A percentile compares a stretch with the other conserved stretches of the same genome.
Evolutionary conservation across 37 sponge, comb jelly and placozoan genomes (phyloP).

Genomic region (Bolinopsis microptera): DNA sequence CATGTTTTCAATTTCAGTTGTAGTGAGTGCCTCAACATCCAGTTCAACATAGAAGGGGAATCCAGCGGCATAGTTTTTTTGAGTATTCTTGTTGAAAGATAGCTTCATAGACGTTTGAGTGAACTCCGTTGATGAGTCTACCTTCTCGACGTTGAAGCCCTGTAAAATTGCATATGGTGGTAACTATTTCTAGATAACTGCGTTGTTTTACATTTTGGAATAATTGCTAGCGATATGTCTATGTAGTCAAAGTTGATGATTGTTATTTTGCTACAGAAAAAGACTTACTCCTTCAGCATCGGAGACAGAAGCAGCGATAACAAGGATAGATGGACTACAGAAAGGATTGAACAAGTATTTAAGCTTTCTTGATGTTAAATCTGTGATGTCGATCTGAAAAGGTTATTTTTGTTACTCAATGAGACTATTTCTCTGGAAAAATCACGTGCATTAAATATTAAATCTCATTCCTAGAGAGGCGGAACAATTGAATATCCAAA

Average conservation of each 20-base stretch:
- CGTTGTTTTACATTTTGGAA: too few species aligned
- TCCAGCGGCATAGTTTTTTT: slow-evolving; percentile 7
- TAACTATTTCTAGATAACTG: too few species aligned
- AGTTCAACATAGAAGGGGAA: slow-evolving; percentile 63
- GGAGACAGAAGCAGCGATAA: slow-evolving; percentile 8
- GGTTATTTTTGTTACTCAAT: background rate
- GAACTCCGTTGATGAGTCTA: slow-evolving; percentile 33
- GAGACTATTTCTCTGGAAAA: too few species aligned
- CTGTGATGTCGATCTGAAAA: slow-evolving; percentile 15
- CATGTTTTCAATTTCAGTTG: background rate
- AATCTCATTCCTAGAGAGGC: too few species aligned
- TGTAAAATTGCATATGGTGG: too few species aligned
- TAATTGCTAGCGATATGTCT: too few species aligned
- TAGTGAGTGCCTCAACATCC: slow-evolving; percentile 24
- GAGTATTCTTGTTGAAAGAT: slow-evolving; percentile 15
- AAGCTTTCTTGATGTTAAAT: background rate
- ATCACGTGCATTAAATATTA: too few species aligned
- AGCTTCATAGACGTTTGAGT: slow-evolving; percentile 1
- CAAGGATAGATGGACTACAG: background rate
- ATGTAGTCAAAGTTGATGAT: too few species aligned
- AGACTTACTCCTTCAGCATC: background rate
- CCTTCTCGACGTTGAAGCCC: slow-evolving; percentile 9
- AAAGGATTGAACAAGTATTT: slow-evolving; percentile 56
- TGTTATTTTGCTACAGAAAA: too few species aligned
- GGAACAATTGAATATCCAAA: too few species aligned